These are phyloP conservation scores for Brenthis hecate DNA, from an alignment of 2,888 invertebrate genomes.

Conservation along the genomic window DNA sequence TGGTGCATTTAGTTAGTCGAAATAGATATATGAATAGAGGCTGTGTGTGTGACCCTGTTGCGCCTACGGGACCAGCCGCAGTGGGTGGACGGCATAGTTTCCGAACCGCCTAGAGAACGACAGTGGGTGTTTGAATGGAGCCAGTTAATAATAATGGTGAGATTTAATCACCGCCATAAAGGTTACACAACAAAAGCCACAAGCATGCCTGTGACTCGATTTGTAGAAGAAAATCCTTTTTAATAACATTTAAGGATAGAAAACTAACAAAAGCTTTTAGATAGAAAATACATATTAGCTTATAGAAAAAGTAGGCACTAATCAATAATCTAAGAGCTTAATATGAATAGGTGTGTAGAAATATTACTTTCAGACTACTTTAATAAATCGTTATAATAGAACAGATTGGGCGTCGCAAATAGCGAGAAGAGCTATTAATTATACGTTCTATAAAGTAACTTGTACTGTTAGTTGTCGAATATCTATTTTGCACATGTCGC, in stretches of 20 bases:
- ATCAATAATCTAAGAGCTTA: slow-evolving; percentile 56
- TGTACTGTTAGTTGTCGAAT: slow-evolving; percentile 52
- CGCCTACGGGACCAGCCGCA: slow-evolving; percentile 79
- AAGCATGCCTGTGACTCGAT: slow-evolving; percentile 72
- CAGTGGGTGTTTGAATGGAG: slow-evolving; percentile 82
- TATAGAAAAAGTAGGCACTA: slow-evolving; percentile 63
- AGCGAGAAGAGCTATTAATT: slow-evolving; percentile 16
- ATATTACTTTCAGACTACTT: not conserved
- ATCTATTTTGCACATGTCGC: slow-evolving; percentile 72
- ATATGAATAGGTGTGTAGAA: slow-evolving; percentile 10
- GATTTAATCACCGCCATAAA: slow-evolving; percentile 81
- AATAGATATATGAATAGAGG: slow-evolving; percentile 73
- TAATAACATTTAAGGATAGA: slow-evolving; percentile 55
- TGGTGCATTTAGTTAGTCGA: slow-evolving; percentile 71
- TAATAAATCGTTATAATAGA: not conserved
- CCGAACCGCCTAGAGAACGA: slow-evolving; percentile 73
- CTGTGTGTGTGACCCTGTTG: slow-evolving; percentile 79
- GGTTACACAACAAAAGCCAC: slow-evolving; percentile 74
- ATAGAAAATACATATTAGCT: slow-evolving; percentile 54
- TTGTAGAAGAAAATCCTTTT: slow-evolving; percentile 63
- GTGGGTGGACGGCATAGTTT: slow-evolving; percentile 82
- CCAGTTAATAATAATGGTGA: slow-evolving; percentile 82
- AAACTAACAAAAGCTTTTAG: slow-evolving; percentile 70
- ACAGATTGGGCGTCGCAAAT: not conserved
- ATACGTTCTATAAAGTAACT: slow-evolving; percentile 28